These are phyloP conservation scores for Glyptemys insculpta DNA, from an alignment of 2,797 vertebrate species.

Conservation along the genomic window DNA sequence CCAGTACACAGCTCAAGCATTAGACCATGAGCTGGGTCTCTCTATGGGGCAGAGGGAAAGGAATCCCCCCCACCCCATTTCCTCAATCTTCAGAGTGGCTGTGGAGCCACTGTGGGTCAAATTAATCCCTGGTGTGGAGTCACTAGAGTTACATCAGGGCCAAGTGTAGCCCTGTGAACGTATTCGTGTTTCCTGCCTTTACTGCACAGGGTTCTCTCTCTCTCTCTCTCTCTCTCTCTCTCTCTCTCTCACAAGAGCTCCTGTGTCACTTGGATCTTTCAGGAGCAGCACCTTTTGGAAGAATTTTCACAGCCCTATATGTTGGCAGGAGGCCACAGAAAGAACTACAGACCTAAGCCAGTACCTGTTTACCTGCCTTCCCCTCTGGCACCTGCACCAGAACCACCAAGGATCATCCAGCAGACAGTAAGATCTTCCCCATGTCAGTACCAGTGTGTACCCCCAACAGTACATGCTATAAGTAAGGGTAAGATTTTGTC, in stretches of 20 bases:
- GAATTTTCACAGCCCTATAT: slow-evolving; percentile 76
- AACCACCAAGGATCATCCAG: slow-evolving; percentile 84
- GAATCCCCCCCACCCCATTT: neutral
- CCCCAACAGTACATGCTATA: rapidly evolving
- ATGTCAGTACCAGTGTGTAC: neutral
- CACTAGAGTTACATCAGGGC: neutral
- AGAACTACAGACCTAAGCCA: neutral
- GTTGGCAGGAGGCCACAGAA: slow-evolving; percentile 69
- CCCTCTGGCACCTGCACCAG: slow-evolving; percentile 45
- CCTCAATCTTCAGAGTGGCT: neutral
- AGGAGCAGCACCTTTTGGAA: slow-evolving; percentile 89
- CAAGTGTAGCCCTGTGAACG: neutral
- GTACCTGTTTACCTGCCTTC: slow-evolving; percentile 70
- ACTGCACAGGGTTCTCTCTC: neutral
- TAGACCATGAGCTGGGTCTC: neutral
- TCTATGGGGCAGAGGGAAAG: neutral
- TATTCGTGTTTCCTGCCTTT: neutral
- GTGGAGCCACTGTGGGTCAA: neutral
- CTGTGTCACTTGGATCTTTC: neutral
- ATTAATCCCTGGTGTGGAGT: neutral
- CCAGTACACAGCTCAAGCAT: neutral
- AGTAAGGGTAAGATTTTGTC: no score
- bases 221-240: no score
- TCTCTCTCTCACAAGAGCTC: neutral
- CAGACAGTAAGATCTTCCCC: slow-evolving; percentile 79